Evolutionary conservation across 2,797 vertebrate species (phyloP).

Genomic region (Petrocephalus sullivani): DNA sequence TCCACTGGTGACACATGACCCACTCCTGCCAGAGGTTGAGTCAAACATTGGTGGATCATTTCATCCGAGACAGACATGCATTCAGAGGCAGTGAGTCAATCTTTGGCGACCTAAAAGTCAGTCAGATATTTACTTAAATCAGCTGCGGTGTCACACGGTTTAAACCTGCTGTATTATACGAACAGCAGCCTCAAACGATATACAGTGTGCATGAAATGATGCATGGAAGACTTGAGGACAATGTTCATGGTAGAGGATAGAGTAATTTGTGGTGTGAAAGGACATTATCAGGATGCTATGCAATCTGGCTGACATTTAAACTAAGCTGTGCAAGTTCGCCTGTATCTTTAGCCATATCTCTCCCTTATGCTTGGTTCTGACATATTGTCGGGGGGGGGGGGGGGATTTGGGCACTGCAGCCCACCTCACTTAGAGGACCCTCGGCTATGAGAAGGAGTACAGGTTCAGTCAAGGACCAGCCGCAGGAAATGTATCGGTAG

Average conservation of each 20-base stretch:
- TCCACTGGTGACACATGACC: slow-evolving; percentile 51
- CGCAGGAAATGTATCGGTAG: slow-evolving; percentile 25
- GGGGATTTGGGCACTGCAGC: background rate
- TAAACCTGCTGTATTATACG: background rate
- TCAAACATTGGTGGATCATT: slow-evolving; percentile 36
- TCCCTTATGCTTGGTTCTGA: background rate
- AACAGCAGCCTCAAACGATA: slow-evolving; percentile 23
- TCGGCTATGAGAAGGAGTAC: slow-evolving; percentile 13
- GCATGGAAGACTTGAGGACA: slow-evolving; percentile 45
- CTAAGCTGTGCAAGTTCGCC: background rate
- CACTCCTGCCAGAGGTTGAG: slow-evolving; percentile 50
- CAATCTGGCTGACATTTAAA: background rate
- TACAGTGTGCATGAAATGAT: slow-evolving; percentile 55
- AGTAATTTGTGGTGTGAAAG: slow-evolving; percentile 4
- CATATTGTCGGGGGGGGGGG: background rate
- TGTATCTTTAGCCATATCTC: background rate
- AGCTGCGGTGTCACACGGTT: slow-evolving; percentile 26
- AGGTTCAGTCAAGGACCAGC: slow-evolving; percentile 25
- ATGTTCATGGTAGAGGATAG: slow-evolving; percentile 21
- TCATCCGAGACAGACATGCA: slow-evolving; percentile 28
- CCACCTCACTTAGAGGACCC: slow-evolving; percentile 13
- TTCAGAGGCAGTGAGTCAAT: slow-evolving; percentile 44
- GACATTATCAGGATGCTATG: background rate
- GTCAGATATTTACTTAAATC: slow-evolving; percentile 31
- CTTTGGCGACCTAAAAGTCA: slow-evolving; percentile 53